phyloP scores from a whole-genome alignment of 2,888 invertebrate species.

The Nebria salina region DNA sequence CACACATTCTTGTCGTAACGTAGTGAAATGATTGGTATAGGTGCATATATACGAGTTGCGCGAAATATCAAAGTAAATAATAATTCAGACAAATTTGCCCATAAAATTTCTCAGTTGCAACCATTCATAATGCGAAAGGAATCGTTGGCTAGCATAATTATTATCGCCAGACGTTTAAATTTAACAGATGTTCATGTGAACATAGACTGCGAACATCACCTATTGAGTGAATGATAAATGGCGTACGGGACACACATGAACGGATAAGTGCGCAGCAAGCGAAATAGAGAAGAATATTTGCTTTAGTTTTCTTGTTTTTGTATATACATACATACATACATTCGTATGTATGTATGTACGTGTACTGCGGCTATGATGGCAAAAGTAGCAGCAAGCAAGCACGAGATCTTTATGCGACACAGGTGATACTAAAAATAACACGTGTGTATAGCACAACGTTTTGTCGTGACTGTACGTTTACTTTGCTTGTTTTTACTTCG shows the following conservation, averaged over 20 bases:
- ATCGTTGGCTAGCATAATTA: not conserved
- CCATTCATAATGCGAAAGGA: not conserved
- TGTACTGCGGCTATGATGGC: no score
- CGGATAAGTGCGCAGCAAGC: not conserved
- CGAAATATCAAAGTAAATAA: not conserved
- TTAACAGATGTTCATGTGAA: slow-evolving; percentile 1
- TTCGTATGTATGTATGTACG: no score
- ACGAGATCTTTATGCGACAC: slow-evolving; percentile 31
- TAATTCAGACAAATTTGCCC: not conserved
- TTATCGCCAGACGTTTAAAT: not conserved
- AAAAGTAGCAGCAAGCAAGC: not conserved
- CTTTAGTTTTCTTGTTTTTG: not conserved
- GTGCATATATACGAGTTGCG: not conserved
- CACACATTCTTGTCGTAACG: not conserved
- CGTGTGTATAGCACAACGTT: not conserved
- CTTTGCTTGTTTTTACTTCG: slow-evolving; percentile 10
- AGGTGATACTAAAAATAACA: slow-evolving; percentile 39
- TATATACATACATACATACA: not conserved
- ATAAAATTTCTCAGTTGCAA: not conserved
- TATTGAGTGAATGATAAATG: slow-evolving; percentile 1
- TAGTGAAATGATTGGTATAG: not conserved
- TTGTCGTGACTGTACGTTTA: slow-evolving; percentile 24
- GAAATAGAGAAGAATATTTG: not conserved
- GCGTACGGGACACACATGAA: not conserved
- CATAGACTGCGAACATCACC: not conserved